phyloP scores from a whole-genome alignment of 2,797 vertebrate genomes.

The Poeciliopsis paucimaculata region DNA sequence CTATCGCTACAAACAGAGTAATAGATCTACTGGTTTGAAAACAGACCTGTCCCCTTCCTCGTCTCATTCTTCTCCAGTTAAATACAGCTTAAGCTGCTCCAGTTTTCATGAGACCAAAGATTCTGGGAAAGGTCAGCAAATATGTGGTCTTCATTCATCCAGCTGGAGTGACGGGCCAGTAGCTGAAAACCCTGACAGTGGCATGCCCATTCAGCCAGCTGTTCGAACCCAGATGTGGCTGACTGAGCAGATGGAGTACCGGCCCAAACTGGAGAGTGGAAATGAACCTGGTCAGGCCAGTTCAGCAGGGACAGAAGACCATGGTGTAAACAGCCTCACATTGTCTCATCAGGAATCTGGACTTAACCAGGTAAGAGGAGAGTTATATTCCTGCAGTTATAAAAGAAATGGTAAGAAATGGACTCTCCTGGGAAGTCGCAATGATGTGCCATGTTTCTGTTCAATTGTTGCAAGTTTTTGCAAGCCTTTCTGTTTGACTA shows the following conservation, averaged over 20 bases:
- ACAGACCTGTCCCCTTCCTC: conserved; percentile 68
- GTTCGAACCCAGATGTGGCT: conserved; percentile 96
- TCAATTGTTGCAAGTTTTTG: too few species aligned
- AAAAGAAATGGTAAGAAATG: background rate
- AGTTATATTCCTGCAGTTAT: background rate
- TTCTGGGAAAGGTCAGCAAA: conserved; percentile 32
- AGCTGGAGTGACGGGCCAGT: conserved; percentile 77
- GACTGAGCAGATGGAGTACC: conserved; percentile 91
- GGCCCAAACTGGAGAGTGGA: conserved; percentile 52
- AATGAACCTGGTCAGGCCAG: conserved; percentile 25
- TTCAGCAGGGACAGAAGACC: conserved; percentile 13
- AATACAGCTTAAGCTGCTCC: conserved; percentile 86
- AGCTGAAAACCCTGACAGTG: conserved; percentile 81
- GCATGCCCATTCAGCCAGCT: conserved; percentile 87
- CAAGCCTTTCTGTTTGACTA: too few species aligned
- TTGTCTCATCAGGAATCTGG: conserved; percentile 82
- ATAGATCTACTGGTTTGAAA: conserved; percentile 59
- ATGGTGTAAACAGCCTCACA: conserved; percentile 42
- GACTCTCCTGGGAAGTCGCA: background rate
- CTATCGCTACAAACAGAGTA: conserved; percentile 83
- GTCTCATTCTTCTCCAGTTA: conserved; percentile 76
- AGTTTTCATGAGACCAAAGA: conserved; percentile 87
- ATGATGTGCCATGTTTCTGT: too few species aligned
- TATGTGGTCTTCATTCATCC: conserved; percentile 65
- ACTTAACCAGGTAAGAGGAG: conserved; percentile 82